phyloP scores from a whole-genome alignment of 2,888 invertebrate genomes.

The Tipula vernalis region DNA sequence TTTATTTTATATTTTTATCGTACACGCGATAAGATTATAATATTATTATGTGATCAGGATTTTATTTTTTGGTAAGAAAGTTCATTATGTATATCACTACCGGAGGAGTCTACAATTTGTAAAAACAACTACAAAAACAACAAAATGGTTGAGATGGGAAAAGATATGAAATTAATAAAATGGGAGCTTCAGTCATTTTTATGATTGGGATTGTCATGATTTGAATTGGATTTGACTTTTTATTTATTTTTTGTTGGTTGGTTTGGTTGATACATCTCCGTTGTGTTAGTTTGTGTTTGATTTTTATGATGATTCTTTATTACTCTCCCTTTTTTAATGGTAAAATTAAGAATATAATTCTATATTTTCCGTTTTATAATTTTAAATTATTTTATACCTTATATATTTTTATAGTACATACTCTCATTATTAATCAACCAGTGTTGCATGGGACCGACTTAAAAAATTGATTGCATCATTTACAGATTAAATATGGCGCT shows the following conservation, averaged over 20 bases:
- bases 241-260: not conserved
- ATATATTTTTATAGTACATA: not conserved
- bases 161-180: not conserved
- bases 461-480: not conserved
- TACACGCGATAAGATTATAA: not conserved
- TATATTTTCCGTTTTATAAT: not conserved
- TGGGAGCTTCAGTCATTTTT: not conserved
- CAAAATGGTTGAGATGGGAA: not conserved
- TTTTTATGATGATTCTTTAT: not conserved
- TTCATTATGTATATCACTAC: not conserved
- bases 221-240: not conserved
- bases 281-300: not conserved
- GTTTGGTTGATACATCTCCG: not conserved
- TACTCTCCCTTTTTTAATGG: not conserved
- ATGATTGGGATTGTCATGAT: not conserved
- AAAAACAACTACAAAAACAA: not conserved
- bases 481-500: not conserved
- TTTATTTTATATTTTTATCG: not conserved
- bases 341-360: not conserved
- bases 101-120: not conserved
- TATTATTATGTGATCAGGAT: not conserved
- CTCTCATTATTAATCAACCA: not conserved
- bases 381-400: not conserved
- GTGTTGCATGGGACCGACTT: not conserved
- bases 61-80: not conserved